Evolutionary conservation across 1,140 invertebrate genomes (phyloP), one percentile per base, ranked within the genome.

Genomic region (Drosophila seguyi): DNA sequence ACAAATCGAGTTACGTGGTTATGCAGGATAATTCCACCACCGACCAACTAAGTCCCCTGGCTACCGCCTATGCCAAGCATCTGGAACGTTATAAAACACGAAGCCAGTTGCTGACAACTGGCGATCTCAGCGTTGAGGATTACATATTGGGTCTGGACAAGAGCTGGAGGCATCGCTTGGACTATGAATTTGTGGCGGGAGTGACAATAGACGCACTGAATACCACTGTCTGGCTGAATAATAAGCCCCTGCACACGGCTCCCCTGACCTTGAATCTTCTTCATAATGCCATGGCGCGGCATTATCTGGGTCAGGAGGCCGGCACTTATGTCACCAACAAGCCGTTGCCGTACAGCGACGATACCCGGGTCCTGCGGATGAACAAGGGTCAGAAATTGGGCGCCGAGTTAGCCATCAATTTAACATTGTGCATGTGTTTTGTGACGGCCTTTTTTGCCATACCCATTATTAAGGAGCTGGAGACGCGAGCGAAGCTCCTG

Each of bases 371-470:
- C 18, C 62, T 68, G 80, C 92, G 94, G 14, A 86, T 95, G 67
- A 92, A 93, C 38, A 90, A 90, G 4, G 94, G 93, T 3, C 93
- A 93, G 52, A 94, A 92, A 65, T 88, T 95, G 90, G 95, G 95
- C 44, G 94, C 94, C 47, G 94, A 95, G 68, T 91, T 95, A 41
- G 93, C 95, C 14, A 94, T 95, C 22, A 95, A 95, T 81, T 92
- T 95, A 8, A 93, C 94, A 52, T 95, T 95, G 72, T 94, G 94
- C 76, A 95, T 95, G 94, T 93, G 94, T 7, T 95, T 97, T 74
- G 94, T 97, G 1, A 95, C 95, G 0, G 94, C 96, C 0, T 96
- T 96, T 75, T 96, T 96, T 80, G 94, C 96, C 1, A 91, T 97
- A 0, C 96, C 96, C 80, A 36, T 84, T 14, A 92, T 93, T 39